Conservation (phyloP, 2,888 invertebrate genomes). For the Dryocosmus kuriphilus region DNA sequence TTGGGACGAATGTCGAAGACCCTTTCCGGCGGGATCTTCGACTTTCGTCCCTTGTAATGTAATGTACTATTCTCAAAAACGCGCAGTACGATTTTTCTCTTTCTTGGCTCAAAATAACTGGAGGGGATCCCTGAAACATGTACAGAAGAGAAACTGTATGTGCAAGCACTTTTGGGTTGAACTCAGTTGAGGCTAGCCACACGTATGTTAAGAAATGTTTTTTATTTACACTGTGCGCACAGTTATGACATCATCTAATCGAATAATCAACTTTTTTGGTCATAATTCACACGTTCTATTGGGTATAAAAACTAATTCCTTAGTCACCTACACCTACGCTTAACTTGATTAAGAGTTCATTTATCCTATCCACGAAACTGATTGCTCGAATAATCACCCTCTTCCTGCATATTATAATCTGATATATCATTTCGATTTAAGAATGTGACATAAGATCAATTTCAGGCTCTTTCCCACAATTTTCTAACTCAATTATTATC, state of each 20-base stretch:
- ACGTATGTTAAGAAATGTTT: no score
- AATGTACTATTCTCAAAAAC: no score
- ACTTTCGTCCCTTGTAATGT: no score
- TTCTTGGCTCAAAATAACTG: no score
- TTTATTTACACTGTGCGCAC: no score
- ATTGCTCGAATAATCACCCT: conserved; percentile 17
- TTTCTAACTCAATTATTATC: background rate
- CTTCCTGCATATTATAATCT: conserved; percentile 7
- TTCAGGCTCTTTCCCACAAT: background rate
- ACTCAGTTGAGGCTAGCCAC: no score
- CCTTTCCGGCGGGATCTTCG: no score
- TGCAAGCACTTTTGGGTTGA: no score
- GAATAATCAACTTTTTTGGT: conserved; percentile 3
- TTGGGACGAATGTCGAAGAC: no score
- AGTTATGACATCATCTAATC: background rate
- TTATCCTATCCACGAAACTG: conserved; percentile 13
- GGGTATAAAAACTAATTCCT: conserved; percentile 24
- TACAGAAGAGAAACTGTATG: no score
- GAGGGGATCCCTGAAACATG: no score
- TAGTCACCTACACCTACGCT: conserved; percentile 1
- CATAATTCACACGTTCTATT: conserved; percentile 26
- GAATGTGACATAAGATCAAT: background rate
- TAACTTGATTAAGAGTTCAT: conserved; percentile 23
- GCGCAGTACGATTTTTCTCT: no score
- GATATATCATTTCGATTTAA: conserved; percentile 6